Percentiles rank a stretch among this genome's conserved stretches.
Evolutionary conservation across 2,888 invertebrate genomes (phyloP).

Genomic region (Phytoseiulus persimilis): DNA sequence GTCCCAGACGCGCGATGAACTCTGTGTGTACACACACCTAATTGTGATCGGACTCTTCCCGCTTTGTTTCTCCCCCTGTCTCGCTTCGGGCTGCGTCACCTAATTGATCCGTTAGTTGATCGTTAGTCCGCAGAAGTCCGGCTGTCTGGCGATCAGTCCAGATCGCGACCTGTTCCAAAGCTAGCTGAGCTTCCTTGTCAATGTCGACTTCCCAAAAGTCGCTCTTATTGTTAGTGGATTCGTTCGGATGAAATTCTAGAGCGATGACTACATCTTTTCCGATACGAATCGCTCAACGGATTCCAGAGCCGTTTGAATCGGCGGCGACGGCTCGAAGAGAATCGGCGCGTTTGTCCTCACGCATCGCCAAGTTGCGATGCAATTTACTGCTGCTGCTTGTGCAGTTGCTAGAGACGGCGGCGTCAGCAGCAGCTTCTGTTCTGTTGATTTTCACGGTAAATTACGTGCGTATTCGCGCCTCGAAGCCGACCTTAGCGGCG

Average conservation of each 20-base stretch:
- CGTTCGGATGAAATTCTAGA: neutral
- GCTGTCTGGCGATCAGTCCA: too few species aligned
- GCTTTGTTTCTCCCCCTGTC: too few species aligned
- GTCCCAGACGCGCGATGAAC: neutral
- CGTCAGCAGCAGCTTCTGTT: neutral
- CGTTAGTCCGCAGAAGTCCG: too few species aligned
- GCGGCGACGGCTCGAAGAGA: neutral
- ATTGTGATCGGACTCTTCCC: neutral
- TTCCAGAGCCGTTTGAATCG: neutral
- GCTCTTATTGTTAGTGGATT: too few species aligned
- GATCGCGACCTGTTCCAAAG: too few species aligned
- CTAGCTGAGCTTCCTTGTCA: too few species aligned
- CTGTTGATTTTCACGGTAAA: neutral
- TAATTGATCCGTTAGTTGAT: neutral
- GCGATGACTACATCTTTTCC: neutral
- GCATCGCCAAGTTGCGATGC: neutral
- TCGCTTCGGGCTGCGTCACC: neutral
- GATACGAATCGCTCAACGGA: neutral
- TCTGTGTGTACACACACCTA: neutral
- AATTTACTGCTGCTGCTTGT: neutral
- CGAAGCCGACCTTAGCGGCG: neutral
- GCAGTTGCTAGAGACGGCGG: neutral
- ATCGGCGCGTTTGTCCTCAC: neutral
- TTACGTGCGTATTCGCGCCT: slow-evolving; percentile 5
- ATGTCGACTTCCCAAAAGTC: too few species aligned